A percentile compares a stretch with the other conserved stretches of the same genome.
phyloP scores from a whole-genome alignment of 2,888 invertebrate species.

The Philereme transversata region DNA sequence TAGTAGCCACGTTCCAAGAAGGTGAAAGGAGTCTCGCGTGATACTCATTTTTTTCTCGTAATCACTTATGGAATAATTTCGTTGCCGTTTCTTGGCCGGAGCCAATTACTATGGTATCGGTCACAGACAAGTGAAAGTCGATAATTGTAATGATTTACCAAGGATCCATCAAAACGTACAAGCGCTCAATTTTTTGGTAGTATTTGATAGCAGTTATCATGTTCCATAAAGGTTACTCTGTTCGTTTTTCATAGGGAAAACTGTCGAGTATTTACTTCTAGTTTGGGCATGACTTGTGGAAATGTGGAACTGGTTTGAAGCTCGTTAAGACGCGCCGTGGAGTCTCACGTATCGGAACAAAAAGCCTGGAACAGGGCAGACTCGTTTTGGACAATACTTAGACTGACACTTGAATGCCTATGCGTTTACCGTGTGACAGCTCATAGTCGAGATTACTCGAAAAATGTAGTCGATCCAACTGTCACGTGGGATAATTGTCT shows the following conservation, averaged over 20 bases:
- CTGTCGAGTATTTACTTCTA: slow-evolving; percentile 68
- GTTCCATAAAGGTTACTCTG: slow-evolving; percentile 18
- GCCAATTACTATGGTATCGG: slow-evolving; percentile 69
- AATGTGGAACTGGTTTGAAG: slow-evolving; percentile 75
- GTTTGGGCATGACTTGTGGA: slow-evolving; percentile 72
- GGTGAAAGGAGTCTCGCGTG: slow-evolving; percentile 67
- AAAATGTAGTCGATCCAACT: slow-evolving; percentile 18
- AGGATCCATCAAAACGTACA: slow-evolving; percentile 31
- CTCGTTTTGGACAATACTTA: slow-evolving; percentile 76
- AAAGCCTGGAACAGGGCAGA: slow-evolving; percentile 66
- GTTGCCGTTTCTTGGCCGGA: slow-evolving; percentile 56
- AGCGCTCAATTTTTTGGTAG: slow-evolving; percentile 37
- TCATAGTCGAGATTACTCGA: slow-evolving; percentile 36
- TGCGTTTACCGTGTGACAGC: slow-evolving; percentile 64
- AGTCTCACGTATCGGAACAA: slow-evolving; percentile 77
- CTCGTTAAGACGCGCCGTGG: slow-evolving; percentile 75
- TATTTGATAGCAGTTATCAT: slow-evolving; percentile 26
- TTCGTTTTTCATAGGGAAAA: slow-evolving; percentile 48
- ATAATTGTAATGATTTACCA: slow-evolving; percentile 53
- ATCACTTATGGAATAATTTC: slow-evolving; percentile 67
- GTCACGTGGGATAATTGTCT: slow-evolving; percentile 18
- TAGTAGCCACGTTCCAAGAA: slow-evolving; percentile 63
- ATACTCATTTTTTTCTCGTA: slow-evolving; percentile 59
- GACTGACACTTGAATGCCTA: slow-evolving; percentile 75
- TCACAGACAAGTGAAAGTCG: slow-evolving; percentile 69